Evolutionary conservation across 2,797 vertebrate species (phyloP).

Genomic region (Decapterus maruadsi): DNA sequence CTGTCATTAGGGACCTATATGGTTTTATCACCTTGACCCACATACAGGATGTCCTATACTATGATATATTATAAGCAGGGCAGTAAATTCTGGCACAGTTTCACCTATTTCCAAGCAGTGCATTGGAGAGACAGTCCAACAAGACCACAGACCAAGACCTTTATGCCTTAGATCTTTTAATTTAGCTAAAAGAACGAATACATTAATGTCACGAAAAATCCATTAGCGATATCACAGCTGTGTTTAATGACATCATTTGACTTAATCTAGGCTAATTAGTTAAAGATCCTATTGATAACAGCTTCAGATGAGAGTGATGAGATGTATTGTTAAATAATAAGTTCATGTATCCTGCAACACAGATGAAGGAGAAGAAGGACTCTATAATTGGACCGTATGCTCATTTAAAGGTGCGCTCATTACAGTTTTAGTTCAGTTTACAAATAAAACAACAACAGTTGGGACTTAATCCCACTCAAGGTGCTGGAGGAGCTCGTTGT

Average conservation of each 20-base stretch:
- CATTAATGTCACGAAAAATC: too few species aligned
- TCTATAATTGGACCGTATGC: not conserved
- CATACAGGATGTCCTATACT: too few species aligned
- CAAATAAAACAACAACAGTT: slow-evolving; percentile 14
- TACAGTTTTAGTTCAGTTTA: not conserved
- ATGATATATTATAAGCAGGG: too few species aligned
- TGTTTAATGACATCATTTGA: not conserved
- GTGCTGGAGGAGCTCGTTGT: slow-evolving; percentile 8
- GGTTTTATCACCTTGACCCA: not conserved
- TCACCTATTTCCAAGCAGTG: not conserved
- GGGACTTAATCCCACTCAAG: slow-evolving; percentile 17
- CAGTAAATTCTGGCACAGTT: not conserved
- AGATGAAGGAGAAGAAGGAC: not conserved
- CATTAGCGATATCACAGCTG: not conserved
- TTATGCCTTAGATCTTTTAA: too few species aligned
- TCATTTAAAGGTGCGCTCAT: not conserved
- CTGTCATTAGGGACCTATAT: not conserved
- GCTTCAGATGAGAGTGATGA: not conserved
- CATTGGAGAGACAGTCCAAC: not conserved
- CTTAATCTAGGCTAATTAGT: not conserved
- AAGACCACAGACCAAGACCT: not conserved
- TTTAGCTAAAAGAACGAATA: too few species aligned
- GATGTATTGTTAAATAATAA: too few species aligned
- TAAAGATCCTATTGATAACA: not conserved
- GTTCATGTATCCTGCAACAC: not conserved